Evolutionary conservation across 2,888 invertebrate genomes (phyloP).

Genomic region (Sacculina carcini): DNA sequence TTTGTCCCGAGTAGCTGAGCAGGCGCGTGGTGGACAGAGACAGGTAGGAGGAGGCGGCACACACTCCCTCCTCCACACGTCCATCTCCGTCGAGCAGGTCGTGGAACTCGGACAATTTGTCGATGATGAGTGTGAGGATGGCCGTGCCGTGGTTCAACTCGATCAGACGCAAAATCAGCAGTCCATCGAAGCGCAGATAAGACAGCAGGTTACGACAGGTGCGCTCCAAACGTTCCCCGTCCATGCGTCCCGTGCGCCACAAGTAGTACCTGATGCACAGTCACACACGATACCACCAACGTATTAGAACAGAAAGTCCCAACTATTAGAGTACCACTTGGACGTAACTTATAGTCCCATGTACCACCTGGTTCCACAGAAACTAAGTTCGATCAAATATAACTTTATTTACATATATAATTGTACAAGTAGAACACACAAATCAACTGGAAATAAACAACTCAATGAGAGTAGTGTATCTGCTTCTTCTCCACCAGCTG

Average conservation of each 20-base stretch:
- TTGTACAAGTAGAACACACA: too few relatives aligned
- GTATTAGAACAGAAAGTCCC: too few relatives aligned
- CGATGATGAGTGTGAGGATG: conserved; percentile 17
- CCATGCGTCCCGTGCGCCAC: conserved; percentile 21
- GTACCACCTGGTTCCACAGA: too few relatives aligned
- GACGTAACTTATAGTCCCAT: too few relatives aligned
- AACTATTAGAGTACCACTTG: too few relatives aligned
- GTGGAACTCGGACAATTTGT: conserved; percentile 23
- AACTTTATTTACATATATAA: too few relatives aligned
- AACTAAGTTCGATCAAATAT: too few relatives aligned
- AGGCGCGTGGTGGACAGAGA: not conserved
- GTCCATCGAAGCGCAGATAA: conserved; percentile 19
- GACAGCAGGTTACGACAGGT: conserved; percentile 18
- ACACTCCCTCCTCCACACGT: conserved; percentile 35
- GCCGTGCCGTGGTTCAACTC: conserved; percentile 20
- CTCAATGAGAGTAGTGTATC: too few relatives aligned
- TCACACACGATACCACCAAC: not conserved
- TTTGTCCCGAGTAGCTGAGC: conserved; percentile 1
- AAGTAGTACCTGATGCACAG: conserved; percentile 16
- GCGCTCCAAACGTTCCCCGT: conserved; percentile 20
- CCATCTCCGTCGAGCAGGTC: conserved; percentile 40
- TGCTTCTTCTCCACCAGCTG: too few relatives aligned
- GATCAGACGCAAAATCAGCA: conserved; percentile 19
- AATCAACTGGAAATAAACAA: too few relatives aligned
- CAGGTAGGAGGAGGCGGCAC: not conserved